Conservation (phyloP, 2,888 invertebrate species). For the Drosophila mettleri region DNA sequence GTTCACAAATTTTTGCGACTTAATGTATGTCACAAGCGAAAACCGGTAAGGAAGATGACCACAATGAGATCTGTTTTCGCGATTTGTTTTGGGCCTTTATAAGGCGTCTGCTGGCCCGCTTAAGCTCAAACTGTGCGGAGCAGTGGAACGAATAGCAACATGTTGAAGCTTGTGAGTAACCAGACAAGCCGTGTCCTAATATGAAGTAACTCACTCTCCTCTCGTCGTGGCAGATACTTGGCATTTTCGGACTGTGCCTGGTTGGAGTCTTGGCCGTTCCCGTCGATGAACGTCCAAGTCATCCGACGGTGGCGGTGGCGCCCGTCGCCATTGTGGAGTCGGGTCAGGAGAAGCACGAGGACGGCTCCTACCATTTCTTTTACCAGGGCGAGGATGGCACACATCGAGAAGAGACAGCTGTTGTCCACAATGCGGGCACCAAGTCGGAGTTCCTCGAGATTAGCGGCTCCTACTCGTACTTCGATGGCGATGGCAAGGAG, state of each 20-base stretch:
- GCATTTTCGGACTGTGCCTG: constrained; percentile 47
- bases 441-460: constrained; percentile 77
- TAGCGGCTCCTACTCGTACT: constrained; percentile 82
- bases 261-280: constrained; percentile 62
- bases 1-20: constrained; percentile 42
- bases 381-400: constrained; percentile 82
- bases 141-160: constrained; percentile 48
- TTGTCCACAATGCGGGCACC: constrained; percentile 77
- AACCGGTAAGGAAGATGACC: constrained; percentile 68
- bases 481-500: constrained; percentile 81
- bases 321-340: constrained; percentile 81
- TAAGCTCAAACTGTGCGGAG: constrained; percentile 48
- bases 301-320: constrained; percentile 18
- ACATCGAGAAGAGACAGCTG: constrained; percentile 80
- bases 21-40: constrained; percentile 47
- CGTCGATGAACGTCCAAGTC: constrained; percentile 32
- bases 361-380: constrained; percentile 83
- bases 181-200: neutral
- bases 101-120: constrained; percentile 31
- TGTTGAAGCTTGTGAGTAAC: constrained; percentile 76
- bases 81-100: constrained; percentile 57
- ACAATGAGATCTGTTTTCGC: constrained; percentile 24
- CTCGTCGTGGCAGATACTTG: constrained; percentile 39
- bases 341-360: constrained; percentile 71
- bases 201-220: neutral